Evolutionary conservation across 2,113 vertebrate genomes (phyloP), one percentile per base, ranked within the genome.

Genomic region (Amphilophus citrinellus): DNA sequence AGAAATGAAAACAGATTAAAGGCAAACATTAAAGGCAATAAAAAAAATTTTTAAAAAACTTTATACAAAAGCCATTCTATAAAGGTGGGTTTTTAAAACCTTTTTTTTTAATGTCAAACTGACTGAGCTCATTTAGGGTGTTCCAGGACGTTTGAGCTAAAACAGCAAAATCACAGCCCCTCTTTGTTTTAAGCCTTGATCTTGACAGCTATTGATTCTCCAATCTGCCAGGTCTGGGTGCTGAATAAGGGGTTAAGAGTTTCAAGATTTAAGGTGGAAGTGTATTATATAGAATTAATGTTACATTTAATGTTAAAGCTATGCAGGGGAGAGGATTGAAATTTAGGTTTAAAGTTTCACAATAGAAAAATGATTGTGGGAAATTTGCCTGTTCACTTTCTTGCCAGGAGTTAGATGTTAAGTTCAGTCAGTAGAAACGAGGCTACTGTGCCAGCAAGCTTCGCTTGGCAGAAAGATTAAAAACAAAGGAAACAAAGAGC

Each of bases 161-260:
- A 39, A 79, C 63, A 63, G 60, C 32, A 63, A 73, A 73, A 73
- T 27, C 68, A 73, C 1, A 56, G 68, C 47, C 47, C 44, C 47
- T 35, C 27, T 73, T 73, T 56, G 68, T 73, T 73, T 73, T n/a
- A 73, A 73, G 68, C 47, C 68, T 35, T 18, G 27, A 56, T 18
- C 27, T 1, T n/a, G 18, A 30, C 6, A 73, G 68, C 47, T 18
- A 42, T 22, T 6, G 37, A 39, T 10, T 58, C 35, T 76, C 20
- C 6, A 7, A 59, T 53, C 39, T 20, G 17, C 44, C 44, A 73
- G 10, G 66, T 53, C 47, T n/a, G 27, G 27, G 27, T 53, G 15
- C 17, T 56, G 17, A 73, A 47, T 73, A 73, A 73, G 2, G 30
- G 24, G 0, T 73, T 18, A 53, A 53, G 17, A 56, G 50, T 8